phyloP scores from a whole-genome alignment of 2,888 invertebrate genomes.

The Actias luna region DNA sequence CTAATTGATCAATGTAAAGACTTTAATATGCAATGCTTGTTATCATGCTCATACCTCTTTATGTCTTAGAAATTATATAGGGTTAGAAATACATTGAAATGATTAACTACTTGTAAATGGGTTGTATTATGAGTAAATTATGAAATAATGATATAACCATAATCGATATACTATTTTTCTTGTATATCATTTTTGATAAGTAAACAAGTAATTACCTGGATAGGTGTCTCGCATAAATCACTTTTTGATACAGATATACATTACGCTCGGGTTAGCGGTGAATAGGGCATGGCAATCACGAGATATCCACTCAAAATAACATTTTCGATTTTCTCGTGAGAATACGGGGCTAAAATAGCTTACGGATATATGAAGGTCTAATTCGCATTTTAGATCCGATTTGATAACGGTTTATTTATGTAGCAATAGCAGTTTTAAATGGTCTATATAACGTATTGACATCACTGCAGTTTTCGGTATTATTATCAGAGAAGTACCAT shows the following conservation, averaged over 20 bases:
- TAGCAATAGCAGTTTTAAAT: not conserved
- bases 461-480: too few species aligned
- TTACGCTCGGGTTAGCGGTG: slow-evolving; percentile 33
- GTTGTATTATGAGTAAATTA: too few species aligned
- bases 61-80: too few species aligned
- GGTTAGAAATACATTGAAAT: too few species aligned
- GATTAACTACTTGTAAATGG: too few species aligned
- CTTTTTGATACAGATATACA: slow-evolving; percentile 47
- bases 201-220: slow-evolving; percentile 23
- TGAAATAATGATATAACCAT: too few species aligned
- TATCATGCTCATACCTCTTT: too few species aligned
- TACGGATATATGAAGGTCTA: slow-evolving; percentile 25
- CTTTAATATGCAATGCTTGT: too few species aligned
- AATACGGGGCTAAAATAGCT: slow-evolving; percentile 33
- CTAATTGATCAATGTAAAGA: too few species aligned
- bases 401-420: not conserved
- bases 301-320: slow-evolving; percentile 36
- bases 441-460: not conserved
- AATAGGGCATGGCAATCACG: slow-evolving; percentile 32
- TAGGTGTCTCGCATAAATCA: slow-evolving; percentile 39
- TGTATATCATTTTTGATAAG: not conserved
- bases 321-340: slow-evolving; percentile 31
- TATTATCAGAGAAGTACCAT: too few species aligned
- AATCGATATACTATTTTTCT: not conserved
- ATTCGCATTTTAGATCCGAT: slow-evolving; percentile 6